Percentiles rank a stretch among this genome's conserved stretches.
These are phyloP conservation scores for Sinella curviseta DNA, from an alignment of 1,140 invertebrate genomes.

Conservation along the genomic window DNA sequence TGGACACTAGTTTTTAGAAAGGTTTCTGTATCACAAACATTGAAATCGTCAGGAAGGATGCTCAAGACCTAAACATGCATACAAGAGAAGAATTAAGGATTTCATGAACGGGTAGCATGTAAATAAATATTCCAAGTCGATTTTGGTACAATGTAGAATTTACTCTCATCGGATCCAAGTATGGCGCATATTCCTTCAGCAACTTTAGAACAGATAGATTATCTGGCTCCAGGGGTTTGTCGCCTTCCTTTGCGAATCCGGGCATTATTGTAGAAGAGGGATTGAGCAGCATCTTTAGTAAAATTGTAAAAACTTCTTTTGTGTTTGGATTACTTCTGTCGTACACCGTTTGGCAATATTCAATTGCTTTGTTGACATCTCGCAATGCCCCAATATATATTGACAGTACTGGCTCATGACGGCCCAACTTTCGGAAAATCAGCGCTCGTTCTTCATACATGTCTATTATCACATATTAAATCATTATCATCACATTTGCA, in stretches of 20 bases:
- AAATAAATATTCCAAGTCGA: neutral
- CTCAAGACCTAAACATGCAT: slow-evolving; percentile 68
- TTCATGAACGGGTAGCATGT: too few species aligned
- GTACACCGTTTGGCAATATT: slow-evolving; percentile 76
- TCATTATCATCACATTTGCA: slow-evolving; percentile 27
- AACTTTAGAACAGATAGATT: slow-evolving; percentile 74
- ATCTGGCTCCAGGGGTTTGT: slow-evolving; percentile 62
- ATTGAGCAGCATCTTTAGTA: slow-evolving; percentile 61
- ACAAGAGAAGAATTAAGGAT: slow-evolving; percentile 23
- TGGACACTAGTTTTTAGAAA: slow-evolving; percentile 78
- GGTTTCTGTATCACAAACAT: slow-evolving; percentile 68
- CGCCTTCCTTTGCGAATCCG: slow-evolving; percentile 54
- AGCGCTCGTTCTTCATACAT: slow-evolving; percentile 91
- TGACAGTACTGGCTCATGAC: slow-evolving; percentile 85
- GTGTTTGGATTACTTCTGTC: slow-evolving; percentile 46
- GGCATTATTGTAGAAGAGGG: slow-evolving; percentile 61
- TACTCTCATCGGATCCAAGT: slow-evolving; percentile 72
- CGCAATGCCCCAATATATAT: slow-evolving; percentile 85
- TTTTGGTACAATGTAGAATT: neutral
- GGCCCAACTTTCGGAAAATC: slow-evolving; percentile 80
- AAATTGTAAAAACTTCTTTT: slow-evolving; percentile 56
- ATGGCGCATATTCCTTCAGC: slow-evolving; percentile 76
- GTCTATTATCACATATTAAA: slow-evolving; percentile 52
- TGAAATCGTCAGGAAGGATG: slow-evolving; percentile 74
- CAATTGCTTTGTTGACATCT: slow-evolving; percentile 75